Conservation (phyloP, 2,113 vertebrate species). For the Edolisoma coerulescens region DNA sequence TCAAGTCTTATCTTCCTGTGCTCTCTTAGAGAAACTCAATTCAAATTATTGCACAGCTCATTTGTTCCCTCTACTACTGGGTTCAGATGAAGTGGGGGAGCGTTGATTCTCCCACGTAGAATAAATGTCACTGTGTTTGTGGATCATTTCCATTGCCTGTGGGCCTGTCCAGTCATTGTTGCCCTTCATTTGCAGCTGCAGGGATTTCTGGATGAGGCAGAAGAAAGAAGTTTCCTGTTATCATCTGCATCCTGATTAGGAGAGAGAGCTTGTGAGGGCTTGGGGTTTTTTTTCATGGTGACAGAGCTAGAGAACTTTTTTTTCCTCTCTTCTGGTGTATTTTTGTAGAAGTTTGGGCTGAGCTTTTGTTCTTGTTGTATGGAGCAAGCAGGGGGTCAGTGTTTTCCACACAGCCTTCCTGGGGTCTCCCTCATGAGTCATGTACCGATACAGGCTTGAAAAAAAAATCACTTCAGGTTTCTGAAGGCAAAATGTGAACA, state of each 20-base stretch:
- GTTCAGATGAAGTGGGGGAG: conserved; percentile 20
- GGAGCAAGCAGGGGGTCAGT: background rate
- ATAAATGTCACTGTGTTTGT: conserved; percentile 36
- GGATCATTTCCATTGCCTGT: conserved; percentile 20
- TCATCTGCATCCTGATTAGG: conserved; percentile 9
- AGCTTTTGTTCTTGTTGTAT: background rate
- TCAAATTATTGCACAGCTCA: conserved; percentile 63
- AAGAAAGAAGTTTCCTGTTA: background rate
- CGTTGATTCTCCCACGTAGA: background rate
- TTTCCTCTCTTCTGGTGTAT: background rate
- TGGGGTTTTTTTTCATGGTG: rapidly evolving
- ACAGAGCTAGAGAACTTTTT: background rate
- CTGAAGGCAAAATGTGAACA: background rate
- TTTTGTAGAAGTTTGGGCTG: background rate
- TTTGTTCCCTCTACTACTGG: conserved; percentile 8
- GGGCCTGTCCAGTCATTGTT: background rate
- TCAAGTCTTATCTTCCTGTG: conserved; percentile 50
- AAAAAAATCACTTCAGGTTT: background rate
- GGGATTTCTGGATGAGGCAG: background rate
- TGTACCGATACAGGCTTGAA: background rate
- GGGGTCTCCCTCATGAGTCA: background rate
- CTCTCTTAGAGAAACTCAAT: conserved; percentile 59
- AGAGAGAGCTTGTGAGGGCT: background rate
- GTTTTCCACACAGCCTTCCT: background rate
- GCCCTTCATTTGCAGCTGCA: background rate